Percentiles rank a stretch among this genome's conserved stretches.
Conservation (phyloP, 92 coral and sea anemone species). For the Pocillopora grandis region DNA sequence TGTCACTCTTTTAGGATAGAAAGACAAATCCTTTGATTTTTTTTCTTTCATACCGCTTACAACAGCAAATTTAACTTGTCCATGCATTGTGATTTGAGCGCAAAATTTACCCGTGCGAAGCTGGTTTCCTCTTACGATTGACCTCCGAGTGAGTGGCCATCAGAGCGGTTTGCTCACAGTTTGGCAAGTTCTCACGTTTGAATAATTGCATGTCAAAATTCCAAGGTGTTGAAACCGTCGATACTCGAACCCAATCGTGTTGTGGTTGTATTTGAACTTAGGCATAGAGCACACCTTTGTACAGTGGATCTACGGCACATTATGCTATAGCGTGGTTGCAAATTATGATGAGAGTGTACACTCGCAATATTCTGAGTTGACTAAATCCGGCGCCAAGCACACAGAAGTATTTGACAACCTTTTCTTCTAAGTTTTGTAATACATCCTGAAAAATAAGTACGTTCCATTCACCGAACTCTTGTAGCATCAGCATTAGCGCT, state of each 20-base stretch:
- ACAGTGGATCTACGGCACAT: too few species aligned
- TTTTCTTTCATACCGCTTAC: neutral
- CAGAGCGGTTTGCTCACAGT: constrained; percentile 1
- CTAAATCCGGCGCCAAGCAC: too few species aligned
- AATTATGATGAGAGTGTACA: too few species aligned
- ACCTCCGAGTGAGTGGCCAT: neutral
- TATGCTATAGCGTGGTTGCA: too few species aligned
- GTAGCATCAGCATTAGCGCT: too few species aligned
- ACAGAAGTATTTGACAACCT: too few species aligned
- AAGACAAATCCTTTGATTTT: neutral
- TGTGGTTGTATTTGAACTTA: neutral
- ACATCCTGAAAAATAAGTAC: too few species aligned
- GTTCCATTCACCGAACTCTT: too few species aligned
- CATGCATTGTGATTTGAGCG: neutral
- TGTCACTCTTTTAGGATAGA: neutral
- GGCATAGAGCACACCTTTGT: neutral
- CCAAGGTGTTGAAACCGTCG: constrained; percentile 8
- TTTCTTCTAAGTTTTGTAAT: too few species aligned
- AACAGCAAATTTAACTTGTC: neutral
- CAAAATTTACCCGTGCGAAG: neutral
- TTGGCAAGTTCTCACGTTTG: constrained; percentile 19
- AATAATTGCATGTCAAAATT: neutral
- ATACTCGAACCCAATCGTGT: neutral
- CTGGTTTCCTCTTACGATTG: neutral
- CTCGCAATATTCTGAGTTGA: too few species aligned